Evolutionary conservation across 1,140 invertebrate species (phyloP).

Genomic region (Drosophila micromelanica): DNA sequence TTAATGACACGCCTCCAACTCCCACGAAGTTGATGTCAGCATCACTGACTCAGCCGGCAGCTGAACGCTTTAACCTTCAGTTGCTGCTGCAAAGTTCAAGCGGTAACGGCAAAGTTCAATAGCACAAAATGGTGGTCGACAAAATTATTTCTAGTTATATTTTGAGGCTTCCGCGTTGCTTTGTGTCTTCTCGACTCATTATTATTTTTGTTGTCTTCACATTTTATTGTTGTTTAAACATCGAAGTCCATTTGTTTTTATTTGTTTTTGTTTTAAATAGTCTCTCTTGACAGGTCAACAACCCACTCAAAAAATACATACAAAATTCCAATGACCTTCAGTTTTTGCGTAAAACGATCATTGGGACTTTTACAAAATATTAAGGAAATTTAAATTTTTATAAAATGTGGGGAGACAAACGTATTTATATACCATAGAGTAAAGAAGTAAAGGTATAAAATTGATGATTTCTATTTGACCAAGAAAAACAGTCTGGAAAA

Average conservation of each 20-base stretch:
- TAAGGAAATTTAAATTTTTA: too few relatives aligned
- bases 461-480: too few relatives aligned
- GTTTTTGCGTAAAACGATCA: not conserved
- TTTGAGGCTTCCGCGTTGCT: slow-evolving; percentile 31
- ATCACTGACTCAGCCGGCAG: slow-evolving; percentile 10
- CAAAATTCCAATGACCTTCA: not conserved
- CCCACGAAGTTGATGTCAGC: slow-evolving; percentile 31
- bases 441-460: too few relatives aligned
- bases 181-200: not conserved
- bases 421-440: too few relatives aligned
- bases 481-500: too few relatives aligned
- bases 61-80: slow-evolving; percentile 17
- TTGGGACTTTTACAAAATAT: too few relatives aligned
- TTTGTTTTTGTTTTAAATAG: not conserved
- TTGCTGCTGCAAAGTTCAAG: slow-evolving; percentile 52
- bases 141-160: slow-evolving; percentile 32
- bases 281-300: not conserved
- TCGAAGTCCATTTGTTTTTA: not conserved
- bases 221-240: not conserved
- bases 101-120: slow-evolving; percentile 66
- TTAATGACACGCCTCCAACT: slow-evolving; percentile 19
- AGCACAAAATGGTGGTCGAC: slow-evolving; percentile 57
- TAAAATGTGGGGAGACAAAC: too few relatives aligned
- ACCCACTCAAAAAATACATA: not conserved
- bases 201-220: not conserved